phyloP scores from a whole-genome alignment of 2,888 invertebrate species.

The Agriopis leucophaearia region DNA sequence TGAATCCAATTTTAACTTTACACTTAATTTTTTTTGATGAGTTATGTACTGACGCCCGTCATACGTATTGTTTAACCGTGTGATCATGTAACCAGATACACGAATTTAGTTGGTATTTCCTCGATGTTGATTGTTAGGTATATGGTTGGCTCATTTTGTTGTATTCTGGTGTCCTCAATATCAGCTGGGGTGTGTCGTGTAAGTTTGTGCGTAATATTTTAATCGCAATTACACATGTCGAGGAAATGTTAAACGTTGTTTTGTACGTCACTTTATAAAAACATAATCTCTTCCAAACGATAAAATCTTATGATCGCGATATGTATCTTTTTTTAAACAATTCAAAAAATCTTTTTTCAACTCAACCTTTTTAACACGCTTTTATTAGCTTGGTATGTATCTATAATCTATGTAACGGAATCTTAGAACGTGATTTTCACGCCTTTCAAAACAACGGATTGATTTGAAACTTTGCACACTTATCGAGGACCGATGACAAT shows the following conservation, averaged over 20 bases:
- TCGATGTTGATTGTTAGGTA: conserved; percentile 36
- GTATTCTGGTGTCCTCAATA: conserved; percentile 43
- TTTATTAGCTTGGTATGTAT: too few species aligned
- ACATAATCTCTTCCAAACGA: not conserved
- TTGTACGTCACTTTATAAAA: conserved; percentile 2
- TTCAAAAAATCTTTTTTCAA: too few species aligned
- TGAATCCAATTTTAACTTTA: conserved; percentile 28
- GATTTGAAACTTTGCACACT: too few species aligned
- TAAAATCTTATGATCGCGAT: not conserved
- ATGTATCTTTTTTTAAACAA: not conserved
- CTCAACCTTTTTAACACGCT: too few species aligned
- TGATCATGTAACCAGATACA: conserved; percentile 38
- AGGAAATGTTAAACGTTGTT: conserved; percentile 16
- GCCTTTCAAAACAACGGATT: too few species aligned
- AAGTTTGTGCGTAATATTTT: conserved; percentile 30
- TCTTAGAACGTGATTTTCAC: too few species aligned
- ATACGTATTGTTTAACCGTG: conserved; percentile 34
- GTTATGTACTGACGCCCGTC: conserved; percentile 29
- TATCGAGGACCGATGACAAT: too few species aligned
- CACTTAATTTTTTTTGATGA: conserved; percentile 26
- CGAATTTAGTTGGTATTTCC: conserved; percentile 43
- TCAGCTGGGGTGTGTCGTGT: conserved; percentile 39
- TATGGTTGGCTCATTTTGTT: conserved; percentile 34
- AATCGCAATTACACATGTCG: conserved; percentile 28
- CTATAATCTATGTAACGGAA: too few species aligned